Conservation (phyloP, 2,797 vertebrate species). For the Peromyscus nudipes region DNA sequence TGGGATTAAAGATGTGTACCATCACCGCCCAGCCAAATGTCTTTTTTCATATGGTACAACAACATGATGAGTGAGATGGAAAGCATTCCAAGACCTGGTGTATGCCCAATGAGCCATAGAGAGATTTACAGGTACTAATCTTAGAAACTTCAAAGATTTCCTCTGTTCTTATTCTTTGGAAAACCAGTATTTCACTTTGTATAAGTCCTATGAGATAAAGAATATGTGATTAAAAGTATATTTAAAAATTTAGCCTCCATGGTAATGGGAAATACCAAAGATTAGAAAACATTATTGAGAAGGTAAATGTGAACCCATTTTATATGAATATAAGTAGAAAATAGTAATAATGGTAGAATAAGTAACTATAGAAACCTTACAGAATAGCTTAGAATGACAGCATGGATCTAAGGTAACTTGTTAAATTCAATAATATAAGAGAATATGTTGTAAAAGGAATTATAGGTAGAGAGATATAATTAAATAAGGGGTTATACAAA, state of each 20-base stretch:
- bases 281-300: neutral
- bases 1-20: too few species aligned
- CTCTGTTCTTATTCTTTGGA: neutral
- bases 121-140: neutral
- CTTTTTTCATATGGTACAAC: neutral
- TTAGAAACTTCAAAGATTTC: neutral
- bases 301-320: constrained; percentile 34
- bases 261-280: neutral
- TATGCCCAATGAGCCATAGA: neutral
- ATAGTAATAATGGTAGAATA: neutral
- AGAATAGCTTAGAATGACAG: neutral
- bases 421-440: constrained; percentile 23
- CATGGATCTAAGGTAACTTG: neutral
- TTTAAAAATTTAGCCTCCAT: neutral
- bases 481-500: neutral
- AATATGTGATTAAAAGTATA: neutral
- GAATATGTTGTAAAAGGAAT: neutral
- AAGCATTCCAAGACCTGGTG: neutral
- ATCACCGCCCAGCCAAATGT: neutral
- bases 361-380: neutral
- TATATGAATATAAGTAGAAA: neutral
- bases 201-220: neutral
- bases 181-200: neutral
- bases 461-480: neutral
- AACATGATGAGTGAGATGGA: neutral